Base-by-base conservation (phyloP, 2,888 invertebrate species). In the Ypsolopha sequella region DNA sequence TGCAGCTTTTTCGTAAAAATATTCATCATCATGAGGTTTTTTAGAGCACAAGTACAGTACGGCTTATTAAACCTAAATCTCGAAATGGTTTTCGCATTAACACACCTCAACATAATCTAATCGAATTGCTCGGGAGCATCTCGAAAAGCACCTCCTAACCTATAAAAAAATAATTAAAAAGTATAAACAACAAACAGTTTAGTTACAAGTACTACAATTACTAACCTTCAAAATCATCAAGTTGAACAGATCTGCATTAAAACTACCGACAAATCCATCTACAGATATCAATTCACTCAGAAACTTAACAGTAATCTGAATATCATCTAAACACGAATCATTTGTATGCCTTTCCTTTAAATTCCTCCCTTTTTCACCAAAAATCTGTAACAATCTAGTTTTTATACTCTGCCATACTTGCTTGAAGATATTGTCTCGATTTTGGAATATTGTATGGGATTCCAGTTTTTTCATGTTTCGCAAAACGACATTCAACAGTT, bases 391-490 rank as follows among this genome's bases (percentile, higher is more conserved):
- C n/a, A 46, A 56, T 41, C 80, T 65, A 0, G 58, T 41, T 56
- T 71, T 73, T 1, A 82, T 51, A 54, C 74, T 62, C 1, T 62
- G 63, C 81, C 85, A 86, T 54, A 81, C 76, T 62, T 71, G 60
- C 3, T 64, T 45, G 51, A 76, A 71, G 0, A 82, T 41, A 51
- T 72, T 66, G 53, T 84, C 80, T 57, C 71, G 80, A 13, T 73
- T 64, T 48, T 71, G 56, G 57, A 81, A 84, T 13, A 79, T 62
- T 0, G 66, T 50, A 52, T 85, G 80, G 0, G 68, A 56, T 55
- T 82, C 81, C 0, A 86, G 57, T 55, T 80, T 85, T 35, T 82
- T 85, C n/a, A 73, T 62, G 51, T 85, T 68, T 2, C 85, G 59
- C 1, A 86, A 52, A 0, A 66, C 58, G 0, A 80, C 66, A 48